Base-by-base conservation (phyloP, 53 echinoderm and acorn worm genomes). In the Luidia sarsii region DNA sequence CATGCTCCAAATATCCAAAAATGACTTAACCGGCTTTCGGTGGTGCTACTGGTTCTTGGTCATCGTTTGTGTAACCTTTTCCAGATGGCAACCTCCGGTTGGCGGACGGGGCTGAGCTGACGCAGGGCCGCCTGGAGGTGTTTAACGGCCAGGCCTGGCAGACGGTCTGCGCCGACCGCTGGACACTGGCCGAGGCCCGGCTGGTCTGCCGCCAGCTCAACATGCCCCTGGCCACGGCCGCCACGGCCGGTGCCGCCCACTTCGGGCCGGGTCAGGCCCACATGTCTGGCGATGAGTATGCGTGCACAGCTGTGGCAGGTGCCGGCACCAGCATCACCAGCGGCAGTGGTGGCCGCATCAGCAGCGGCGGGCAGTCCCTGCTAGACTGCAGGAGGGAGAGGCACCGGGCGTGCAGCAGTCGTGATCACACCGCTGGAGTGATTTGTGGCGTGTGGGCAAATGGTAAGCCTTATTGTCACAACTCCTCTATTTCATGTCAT, bases 71-170 rank as follows among this genome's bases (percentile, higher is more conserved):
- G 33, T 6, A 33, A 19, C 15, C 20, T 65, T 15, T 38, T 0
- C 27, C 67, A 67, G 67, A 16, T 67, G 59, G 74, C 16, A 4
- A 18, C 0, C 27, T 74, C 1, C 37, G 74, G 22, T 43, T 74
- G 6, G 16, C 29, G 22, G 57, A 29, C 7, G 74, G 74, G 10
- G 34, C 24, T 4, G 74, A 35, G 19, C 74, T 24, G 0, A 74
- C 74, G 3, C 57, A 74, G 57, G 74, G 74, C 25, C 57, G 74
- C 16, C n/a, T 74, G 8, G 74, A 74, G 33, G 3, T 74, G 14
- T 39, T 57, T 20, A 18, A 74, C 1, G 23, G 43, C 2, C 25
- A 4, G n/a, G 5, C 41, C 18, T 74, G 74, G 74, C 33, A 23
- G 57, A 14, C 41, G 4, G 33, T 74, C 31, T 74, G 74, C 31